Conservation (phyloP, 2,113 vertebrate species). For the Eleginops maclovinus region DNA sequence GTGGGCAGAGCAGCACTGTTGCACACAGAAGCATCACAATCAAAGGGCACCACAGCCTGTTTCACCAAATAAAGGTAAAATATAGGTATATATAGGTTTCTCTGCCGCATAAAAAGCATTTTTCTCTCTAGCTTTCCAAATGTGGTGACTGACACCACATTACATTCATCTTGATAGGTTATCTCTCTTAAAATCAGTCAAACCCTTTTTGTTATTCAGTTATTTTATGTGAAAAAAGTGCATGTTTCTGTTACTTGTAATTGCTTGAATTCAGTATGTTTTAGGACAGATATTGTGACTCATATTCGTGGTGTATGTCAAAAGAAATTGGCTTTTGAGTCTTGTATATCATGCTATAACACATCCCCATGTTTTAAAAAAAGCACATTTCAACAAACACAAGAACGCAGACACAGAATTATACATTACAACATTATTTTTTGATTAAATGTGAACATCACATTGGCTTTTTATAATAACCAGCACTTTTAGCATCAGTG, state of each 20-base stretch:
- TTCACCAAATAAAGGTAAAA: conserved; percentile 40
- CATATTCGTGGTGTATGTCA: background rate
- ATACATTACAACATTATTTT: background rate
- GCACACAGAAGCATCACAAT: conserved; percentile 31
- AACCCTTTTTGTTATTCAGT: no score
- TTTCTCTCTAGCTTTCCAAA: background rate
- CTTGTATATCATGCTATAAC: background rate
- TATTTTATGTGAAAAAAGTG: background rate
- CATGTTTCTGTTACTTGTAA: background rate
- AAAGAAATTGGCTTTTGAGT: background rate
- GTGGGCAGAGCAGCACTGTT: conserved; percentile 41
- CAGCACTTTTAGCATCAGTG: background rate
- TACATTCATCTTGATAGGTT: no score
- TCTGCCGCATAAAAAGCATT: background rate
- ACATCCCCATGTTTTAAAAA: background rate
- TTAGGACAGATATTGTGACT: background rate
- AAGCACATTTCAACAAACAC: background rate
- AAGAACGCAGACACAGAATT: background rate
- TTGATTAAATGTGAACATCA: background rate
- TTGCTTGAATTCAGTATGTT: background rate
- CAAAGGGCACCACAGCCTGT: conserved; percentile 46
- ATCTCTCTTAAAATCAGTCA: no score
- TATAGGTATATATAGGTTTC: background rate
- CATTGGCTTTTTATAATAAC: background rate
- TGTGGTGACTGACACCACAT: background rate